A percentile compares a stretch with the other conserved stretches of the same genome.
Conservation (phyloP, 2,888 invertebrate genomes). For the Leptarthrus brevirostris region DNA sequence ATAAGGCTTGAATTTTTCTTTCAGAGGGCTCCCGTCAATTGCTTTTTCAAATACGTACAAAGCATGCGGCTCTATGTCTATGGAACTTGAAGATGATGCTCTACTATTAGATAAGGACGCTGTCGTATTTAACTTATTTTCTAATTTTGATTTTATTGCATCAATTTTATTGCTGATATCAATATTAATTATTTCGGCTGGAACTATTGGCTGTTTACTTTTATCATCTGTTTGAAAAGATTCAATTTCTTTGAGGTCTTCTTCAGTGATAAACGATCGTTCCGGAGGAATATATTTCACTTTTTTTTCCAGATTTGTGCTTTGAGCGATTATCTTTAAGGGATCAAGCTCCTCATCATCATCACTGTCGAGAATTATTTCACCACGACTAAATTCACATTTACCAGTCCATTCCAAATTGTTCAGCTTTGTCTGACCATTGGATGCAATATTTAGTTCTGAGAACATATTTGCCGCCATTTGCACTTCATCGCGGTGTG, state of each 20-base stretch:
- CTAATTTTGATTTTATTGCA: conserved; percentile 53
- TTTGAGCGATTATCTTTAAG: conserved; percentile 63
- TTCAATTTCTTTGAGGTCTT: conserved; percentile 63
- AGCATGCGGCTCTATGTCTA: conserved; percentile 61
- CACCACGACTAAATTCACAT: conserved; percentile 55
- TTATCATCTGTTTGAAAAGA: conserved; percentile 56
- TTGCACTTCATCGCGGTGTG: conserved; percentile 61
- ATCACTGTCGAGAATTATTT: conserved; percentile 62
- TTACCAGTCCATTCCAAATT: conserved; percentile 63
- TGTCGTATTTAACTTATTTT: neutral
- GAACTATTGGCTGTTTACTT: conserved; percentile 26
- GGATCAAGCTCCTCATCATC: conserved; percentile 63
- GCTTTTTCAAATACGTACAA: conserved; percentile 61
- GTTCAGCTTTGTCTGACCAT: conserved; percentile 59
- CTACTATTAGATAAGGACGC: conserved; percentile 10
- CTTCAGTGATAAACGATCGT: conserved; percentile 60
- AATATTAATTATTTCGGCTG: conserved; percentile 58
- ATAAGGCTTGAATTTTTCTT: conserved; percentile 63
- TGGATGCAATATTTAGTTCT: conserved; percentile 62
- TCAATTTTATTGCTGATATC: conserved; percentile 57
- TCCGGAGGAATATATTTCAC: conserved; percentile 59
- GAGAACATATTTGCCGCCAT: conserved; percentile 62
- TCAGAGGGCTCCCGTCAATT: conserved; percentile 49
- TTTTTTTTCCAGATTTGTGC: conserved; percentile 61
- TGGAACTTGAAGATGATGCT: conserved; percentile 8